Evolutionary conservation across 2,797 vertebrate species (phyloP).

Genomic region (Ataeniobius toweri): DNA sequence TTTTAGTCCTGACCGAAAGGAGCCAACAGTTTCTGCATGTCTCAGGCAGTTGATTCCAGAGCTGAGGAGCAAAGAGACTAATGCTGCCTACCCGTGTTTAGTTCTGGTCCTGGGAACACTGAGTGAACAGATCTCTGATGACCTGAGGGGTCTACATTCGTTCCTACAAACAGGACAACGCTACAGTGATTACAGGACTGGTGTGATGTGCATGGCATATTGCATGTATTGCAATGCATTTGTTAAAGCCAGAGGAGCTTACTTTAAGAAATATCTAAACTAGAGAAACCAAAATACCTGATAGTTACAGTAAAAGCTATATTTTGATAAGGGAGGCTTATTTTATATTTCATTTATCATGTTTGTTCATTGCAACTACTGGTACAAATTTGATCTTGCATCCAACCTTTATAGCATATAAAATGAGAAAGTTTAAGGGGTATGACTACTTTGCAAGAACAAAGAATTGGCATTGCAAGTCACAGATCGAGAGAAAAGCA

Average conservation of each 20-base stretch:
- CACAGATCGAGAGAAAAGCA: conserved; percentile 7
- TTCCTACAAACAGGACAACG: not conserved
- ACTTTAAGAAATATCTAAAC: not conserved
- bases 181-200: too few species aligned
- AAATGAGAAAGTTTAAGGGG: too few species aligned
- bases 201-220: not conserved
- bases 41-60: not conserved
- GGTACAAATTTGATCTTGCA: too few species aligned
- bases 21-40: not conserved
- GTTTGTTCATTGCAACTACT: too few species aligned
- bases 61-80: not conserved
- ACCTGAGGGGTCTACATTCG: not conserved
- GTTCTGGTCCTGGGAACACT: not conserved
- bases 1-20: not conserved
- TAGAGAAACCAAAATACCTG: not conserved
- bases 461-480: not conserved
- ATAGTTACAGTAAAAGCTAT: not conserved
- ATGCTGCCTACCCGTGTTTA: not conserved
- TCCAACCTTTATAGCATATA: too few species aligned
- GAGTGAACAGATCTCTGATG: not conserved
- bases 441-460: too few species aligned
- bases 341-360: too few species aligned
- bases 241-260: not conserved
- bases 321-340: not conserved
- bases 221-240: not conserved